phyloP scores from a whole-genome alignment of 1,140 invertebrate genomes.

The Globodera rostochiensis region DNA sequence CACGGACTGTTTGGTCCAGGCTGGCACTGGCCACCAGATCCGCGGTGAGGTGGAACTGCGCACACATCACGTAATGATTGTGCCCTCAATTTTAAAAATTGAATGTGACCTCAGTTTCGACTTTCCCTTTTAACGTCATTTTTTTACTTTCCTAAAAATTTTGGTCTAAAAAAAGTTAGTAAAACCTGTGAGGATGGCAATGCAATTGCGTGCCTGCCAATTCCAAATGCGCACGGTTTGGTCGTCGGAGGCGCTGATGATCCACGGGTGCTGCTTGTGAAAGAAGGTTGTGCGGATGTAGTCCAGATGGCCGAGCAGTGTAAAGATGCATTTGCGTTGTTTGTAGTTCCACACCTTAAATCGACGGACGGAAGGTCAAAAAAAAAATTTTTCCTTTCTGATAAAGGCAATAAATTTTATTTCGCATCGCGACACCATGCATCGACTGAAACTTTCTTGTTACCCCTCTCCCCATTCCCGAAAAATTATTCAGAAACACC shows the following conservation, averaged over 20 bases:
- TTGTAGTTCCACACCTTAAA: constrained; percentile 97
- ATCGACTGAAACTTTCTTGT: too few species aligned
- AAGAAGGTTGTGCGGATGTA: constrained; percentile 96
- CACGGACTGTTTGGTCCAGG: constrained; percentile 93
- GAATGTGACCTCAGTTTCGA: too few species aligned
- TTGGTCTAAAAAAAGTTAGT: too few species aligned
- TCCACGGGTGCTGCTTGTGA: constrained; percentile 99
- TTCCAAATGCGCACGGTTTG: constrained; percentile 98
- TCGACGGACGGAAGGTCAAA: too few species aligned
- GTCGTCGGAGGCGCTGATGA: constrained; percentile 80
- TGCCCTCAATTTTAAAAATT: constrained; percentile 71
- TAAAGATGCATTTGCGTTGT: constrained; percentile 93
- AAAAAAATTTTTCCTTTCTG: too few species aligned
- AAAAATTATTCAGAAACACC: too few species aligned
- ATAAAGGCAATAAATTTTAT: too few species aligned
- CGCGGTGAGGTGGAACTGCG: constrained; percentile 93
- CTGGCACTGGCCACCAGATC: constrained; percentile 96
- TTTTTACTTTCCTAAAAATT: too few species aligned
- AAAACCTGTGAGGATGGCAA: constrained; percentile 80
- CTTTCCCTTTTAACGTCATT: too few species aligned
- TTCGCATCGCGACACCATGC: too few species aligned
- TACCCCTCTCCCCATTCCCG: too few species aligned
- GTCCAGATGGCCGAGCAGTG: constrained; percentile 93
- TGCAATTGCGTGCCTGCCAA: constrained; percentile 98
- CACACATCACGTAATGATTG: constrained; percentile 99